These are phyloP conservation scores for Stenotaenia linearis DNA, from an alignment of 2,888 invertebrate genomes.

Conservation along the genomic window DNA sequence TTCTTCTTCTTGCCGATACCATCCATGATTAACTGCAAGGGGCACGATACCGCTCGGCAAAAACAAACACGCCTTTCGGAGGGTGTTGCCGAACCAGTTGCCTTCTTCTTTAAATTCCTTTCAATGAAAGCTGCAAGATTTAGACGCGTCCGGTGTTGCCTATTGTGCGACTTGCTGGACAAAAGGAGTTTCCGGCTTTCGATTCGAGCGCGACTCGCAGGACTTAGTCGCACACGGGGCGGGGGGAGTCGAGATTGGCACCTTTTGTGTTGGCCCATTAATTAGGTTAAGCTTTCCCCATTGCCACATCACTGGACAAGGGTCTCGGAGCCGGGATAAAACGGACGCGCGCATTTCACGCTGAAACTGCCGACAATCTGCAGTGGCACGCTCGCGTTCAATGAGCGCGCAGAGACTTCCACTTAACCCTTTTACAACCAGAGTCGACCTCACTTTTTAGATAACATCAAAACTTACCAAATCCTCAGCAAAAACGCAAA, in stretches of 20 bases:
- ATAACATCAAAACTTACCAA: neutral
- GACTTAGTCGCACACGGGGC: neutral
- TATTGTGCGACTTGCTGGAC: neutral
- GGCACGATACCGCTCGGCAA: neutral
- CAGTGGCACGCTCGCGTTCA: neutral
- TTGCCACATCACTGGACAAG: neutral
- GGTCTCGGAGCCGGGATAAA: neutral
- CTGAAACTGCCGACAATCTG: neutral
- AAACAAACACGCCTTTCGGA: neutral
- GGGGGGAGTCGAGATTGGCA: neutral
- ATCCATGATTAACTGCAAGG: neutral
- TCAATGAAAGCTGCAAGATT: neutral
- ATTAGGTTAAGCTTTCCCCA: neutral
- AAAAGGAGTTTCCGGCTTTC: neutral
- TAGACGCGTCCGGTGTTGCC: neutral
- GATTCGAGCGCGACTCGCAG: neutral
- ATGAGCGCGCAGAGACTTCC: neutral
- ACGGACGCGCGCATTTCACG: neutral
- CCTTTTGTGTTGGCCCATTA: neutral
- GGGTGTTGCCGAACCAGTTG: neutral
- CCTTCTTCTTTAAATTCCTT: neutral
- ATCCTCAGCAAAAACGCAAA: neutral
- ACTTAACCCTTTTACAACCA: neutral
- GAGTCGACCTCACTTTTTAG: neutral
- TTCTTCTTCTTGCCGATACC: neutral